Conservation (phyloP, 2,888 invertebrate species). For the Teinopalpus imperialis region DNA sequence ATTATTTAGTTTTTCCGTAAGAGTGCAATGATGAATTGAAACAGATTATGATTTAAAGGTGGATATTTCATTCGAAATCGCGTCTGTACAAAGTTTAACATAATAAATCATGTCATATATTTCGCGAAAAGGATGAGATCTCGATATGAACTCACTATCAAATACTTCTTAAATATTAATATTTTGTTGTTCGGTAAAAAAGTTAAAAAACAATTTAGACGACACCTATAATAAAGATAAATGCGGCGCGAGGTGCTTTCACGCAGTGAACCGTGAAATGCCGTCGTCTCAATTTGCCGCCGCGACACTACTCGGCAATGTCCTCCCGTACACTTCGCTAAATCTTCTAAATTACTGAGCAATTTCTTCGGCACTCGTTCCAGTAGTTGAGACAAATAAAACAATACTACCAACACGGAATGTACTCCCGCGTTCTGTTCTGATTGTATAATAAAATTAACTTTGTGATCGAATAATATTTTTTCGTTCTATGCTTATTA, state of each 20-base stretch:
- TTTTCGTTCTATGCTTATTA: too few relatives aligned
- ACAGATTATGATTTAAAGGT: too few relatives aligned
- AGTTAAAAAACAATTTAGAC: conserved; percentile 44
- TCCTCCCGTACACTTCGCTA: conserved; percentile 48
- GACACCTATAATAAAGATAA: conserved; percentile 31
- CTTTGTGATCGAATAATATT: not conserved
- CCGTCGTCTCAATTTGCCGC: conserved; percentile 67
- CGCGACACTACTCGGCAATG: conserved; percentile 56
- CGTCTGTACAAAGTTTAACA: too few relatives aligned
- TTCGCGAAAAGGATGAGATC: too few relatives aligned
- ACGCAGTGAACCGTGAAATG: conserved; percentile 68
- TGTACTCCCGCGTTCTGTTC: not conserved
- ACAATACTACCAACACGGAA: conserved; percentile 32
- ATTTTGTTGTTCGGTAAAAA: conserved; percentile 36
- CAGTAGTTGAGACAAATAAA: conserved; percentile 35
- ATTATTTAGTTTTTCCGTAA: too few relatives aligned
- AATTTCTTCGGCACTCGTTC: conserved; percentile 45
- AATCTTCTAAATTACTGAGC: conserved; percentile 57
- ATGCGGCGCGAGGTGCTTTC: conserved; percentile 54
- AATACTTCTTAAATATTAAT: too few relatives aligned
- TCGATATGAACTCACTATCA: too few relatives aligned
- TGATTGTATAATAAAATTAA: conserved; percentile 2
- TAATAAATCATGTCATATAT: too few relatives aligned
- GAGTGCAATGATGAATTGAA: too few relatives aligned
- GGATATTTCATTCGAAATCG: too few relatives aligned